Percentiles rank a stretch among this genome's conserved stretches.
Conservation (phyloP, 1,140 invertebrate genomes). For the Bursaphelenchus mucronatus region DNA sequence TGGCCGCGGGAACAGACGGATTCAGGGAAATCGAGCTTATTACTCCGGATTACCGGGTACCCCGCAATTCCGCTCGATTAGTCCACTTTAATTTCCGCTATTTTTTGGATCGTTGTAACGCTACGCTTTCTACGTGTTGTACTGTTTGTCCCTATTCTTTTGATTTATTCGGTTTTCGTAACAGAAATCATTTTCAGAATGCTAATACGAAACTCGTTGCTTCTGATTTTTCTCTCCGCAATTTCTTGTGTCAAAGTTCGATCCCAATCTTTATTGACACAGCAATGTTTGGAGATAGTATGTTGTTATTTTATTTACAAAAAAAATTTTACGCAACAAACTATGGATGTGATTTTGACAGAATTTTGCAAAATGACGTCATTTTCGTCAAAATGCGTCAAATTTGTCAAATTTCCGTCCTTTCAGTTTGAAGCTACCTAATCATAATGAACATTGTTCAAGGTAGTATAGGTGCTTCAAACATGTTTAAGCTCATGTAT, state of each 20-base stretch:
- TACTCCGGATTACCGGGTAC: no score
- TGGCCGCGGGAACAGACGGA: no score
- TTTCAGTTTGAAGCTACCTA: no score
- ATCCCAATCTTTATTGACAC: constrained; percentile 3
- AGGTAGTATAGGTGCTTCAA: no score
- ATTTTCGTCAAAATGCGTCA: neutral
- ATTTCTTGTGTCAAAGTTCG: neutral
- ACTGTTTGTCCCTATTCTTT: neutral
- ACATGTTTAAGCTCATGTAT: no score
- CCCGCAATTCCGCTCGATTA: no score
- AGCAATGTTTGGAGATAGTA: neutral
- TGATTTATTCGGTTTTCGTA: neutral
- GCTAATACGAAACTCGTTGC: neutral
- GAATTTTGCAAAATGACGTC: neutral
- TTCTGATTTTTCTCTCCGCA: constrained; percentile 1
- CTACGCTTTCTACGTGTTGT: no score
- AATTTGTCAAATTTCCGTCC: no score
- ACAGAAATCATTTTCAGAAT: neutral
- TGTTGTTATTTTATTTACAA: constrained; percentile 3
- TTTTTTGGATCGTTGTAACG: no score
- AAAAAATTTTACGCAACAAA: neutral
- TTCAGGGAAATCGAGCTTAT: no score
- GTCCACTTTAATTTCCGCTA: no score
- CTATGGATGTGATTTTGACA: neutral
- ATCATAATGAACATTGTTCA: no score